Conservation (phyloP, 2,113 vertebrate genomes). For the Hyperoodon ampullatus region DNA sequence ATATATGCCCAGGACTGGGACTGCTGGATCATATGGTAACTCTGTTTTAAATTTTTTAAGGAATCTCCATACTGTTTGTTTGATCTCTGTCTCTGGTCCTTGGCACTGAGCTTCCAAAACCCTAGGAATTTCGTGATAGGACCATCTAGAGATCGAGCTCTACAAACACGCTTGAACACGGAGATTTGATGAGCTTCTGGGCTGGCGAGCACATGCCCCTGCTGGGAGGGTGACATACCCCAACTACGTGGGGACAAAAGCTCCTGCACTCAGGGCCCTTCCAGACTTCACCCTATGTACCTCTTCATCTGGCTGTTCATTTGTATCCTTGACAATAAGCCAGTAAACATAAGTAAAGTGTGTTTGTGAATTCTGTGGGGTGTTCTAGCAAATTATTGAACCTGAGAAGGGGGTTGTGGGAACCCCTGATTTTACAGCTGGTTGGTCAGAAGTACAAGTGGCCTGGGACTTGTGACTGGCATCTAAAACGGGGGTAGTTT, state of each 20-base stretch:
- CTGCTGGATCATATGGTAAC: neutral
- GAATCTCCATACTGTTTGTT: neutral
- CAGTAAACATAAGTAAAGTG: neutral
- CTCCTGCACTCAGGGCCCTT: neutral
- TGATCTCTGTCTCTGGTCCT: neutral
- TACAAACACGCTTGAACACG: neutral
- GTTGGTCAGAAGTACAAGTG: neutral
- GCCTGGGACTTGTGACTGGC: neutral
- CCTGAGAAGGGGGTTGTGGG: neutral
- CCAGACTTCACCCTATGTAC: neutral
- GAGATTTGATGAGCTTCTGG: neutral
- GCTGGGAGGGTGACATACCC: neutral
- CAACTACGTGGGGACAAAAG: neutral
- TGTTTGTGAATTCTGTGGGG: neutral
- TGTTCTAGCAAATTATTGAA: neutral
- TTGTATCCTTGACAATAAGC: neutral
- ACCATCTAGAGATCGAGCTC: neutral
- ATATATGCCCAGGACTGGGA: neutral
- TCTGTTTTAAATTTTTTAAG: neutral
- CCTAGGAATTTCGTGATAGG: neutral
- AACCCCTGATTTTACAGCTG: neutral
- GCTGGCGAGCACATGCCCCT: too few species aligned
- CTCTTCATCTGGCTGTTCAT: neutral
- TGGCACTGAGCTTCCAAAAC: neutral
- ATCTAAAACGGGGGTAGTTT: neutral